Evolutionary conservation across 1,140 invertebrate genomes (phyloP).

Genomic region (Lordiphosa stackelbergi): DNA sequence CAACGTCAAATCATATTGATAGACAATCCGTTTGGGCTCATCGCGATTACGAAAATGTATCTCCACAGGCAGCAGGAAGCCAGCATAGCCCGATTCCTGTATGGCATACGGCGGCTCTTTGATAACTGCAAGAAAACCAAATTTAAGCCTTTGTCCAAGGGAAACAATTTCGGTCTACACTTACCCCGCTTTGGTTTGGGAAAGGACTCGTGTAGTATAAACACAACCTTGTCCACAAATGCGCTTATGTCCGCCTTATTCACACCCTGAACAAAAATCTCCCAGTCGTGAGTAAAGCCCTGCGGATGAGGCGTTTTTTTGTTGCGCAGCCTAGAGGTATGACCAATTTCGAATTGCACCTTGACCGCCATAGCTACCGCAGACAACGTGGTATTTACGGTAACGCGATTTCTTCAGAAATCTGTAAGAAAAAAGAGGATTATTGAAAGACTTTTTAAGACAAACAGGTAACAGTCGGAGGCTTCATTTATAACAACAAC

Average conservation of each 20-base stretch:
- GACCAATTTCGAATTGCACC: slow-evolving; percentile 94
- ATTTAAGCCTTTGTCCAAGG: neutral
- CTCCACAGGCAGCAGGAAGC: slow-evolving; percentile 93
- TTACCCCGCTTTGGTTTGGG: slow-evolving; percentile 91
- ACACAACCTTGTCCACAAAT: slow-evolving; percentile 97
- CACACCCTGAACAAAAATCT: slow-evolving; percentile 93
- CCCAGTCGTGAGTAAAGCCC: slow-evolving; percentile 98
- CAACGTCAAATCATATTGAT: slow-evolving; percentile 91
- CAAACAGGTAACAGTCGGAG: too few species aligned
- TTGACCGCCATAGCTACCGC: slow-evolving; percentile 82
- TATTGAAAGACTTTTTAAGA: too few species aligned
- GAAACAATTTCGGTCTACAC: neutral
- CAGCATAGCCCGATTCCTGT: slow-evolving; percentile 95
- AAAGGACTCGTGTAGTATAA: slow-evolving; percentile 94
- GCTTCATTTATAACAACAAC: too few species aligned
- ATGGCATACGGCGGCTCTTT: slow-evolving; percentile 95
- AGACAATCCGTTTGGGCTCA: slow-evolving; percentile 91
- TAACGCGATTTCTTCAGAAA: too few species aligned
- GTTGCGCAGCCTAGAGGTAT: slow-evolving; percentile 87
- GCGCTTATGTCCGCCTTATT: slow-evolving; percentile 91
- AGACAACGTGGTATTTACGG: too few species aligned
- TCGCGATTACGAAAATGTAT: slow-evolving; percentile 94
- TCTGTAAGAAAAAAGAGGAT: too few species aligned
- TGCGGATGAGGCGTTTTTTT: slow-evolving; percentile 85
- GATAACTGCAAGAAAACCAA: slow-evolving; percentile 81